Base-by-base conservation (phyloP, 2,797 vertebrate genomes). In the Acanthurus leucopareius region DNA sequence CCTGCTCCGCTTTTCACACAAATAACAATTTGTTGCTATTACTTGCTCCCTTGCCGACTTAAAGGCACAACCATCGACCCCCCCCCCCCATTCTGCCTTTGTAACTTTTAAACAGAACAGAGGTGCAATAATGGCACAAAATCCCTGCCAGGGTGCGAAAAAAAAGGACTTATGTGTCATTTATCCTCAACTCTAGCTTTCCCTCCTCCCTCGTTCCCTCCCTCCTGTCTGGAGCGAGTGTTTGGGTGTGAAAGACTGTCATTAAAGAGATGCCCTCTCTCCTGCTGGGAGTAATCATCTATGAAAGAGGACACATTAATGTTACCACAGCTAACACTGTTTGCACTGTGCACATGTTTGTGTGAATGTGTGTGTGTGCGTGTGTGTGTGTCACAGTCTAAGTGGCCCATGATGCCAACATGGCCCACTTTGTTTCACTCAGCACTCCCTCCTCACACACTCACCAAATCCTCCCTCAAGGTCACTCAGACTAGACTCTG, bases 251-350 rank as follows among this genome's bases (percentile, higher is more conserved):
- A 92, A 88, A 91, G 85, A 74, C 83, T 89, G 85, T 93, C 90
- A 91, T 94, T 93, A 94, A 92, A 88, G 88, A 88, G 82, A 92
- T 92, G 83, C 89, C 89, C 86, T 86, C 83, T 81, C 75, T 77
- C 94, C 90, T 92, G 93, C 94, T 94, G 94, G 86, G 94, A 91
- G 91, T 94, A 94, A 94, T 95, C 94, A 93, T 92, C 90, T 94
- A 92, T 92, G 91, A 95, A 94, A 93, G 88, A 88, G 92, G 86
- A 88, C 88, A 92, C 90, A 92, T 93, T 94, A 94, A 91, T 86
- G 88, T 65, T 85, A 85, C 75, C 85, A 77, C 84, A 77, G 87
- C 80, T 83, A 89, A 87, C 86, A 89, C 77, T 84, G 78, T 84
- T 86, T 68, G 79, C 75, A 83, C 58, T 88, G 75, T 89, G 72